A percentile compares a stretch with the other conserved stretches of the same genome.
Conservation (phyloP, 2,888 invertebrate genomes). For the Clostera curtula region DNA sequence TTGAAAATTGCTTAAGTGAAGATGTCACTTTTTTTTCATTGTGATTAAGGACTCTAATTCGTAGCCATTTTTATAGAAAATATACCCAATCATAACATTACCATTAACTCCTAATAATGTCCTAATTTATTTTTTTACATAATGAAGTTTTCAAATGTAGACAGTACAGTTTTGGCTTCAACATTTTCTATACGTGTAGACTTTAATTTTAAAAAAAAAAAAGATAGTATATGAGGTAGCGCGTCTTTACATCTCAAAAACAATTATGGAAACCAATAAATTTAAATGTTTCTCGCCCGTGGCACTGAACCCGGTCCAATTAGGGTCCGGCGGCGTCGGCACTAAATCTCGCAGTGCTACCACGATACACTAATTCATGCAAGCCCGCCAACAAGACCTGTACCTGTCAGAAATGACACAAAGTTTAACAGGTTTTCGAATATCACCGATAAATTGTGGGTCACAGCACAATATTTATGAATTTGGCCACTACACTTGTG, state of each 20-base stretch:
- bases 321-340: conserved; percentile 56
- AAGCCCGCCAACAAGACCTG: conserved; percentile 50
- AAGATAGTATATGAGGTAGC: conserved; percentile 42
- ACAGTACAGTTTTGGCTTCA: too few relatives aligned
- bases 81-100: too few relatives aligned
- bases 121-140: too few relatives aligned
- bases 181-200: background rate
- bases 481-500: too few relatives aligned
- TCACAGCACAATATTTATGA: conserved; percentile 39
- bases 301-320: conserved; percentile 67
- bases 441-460: conserved; percentile 44
- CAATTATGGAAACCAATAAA: conserved; percentile 69
- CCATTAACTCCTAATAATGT: too few relatives aligned
- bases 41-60: too few relatives aligned
- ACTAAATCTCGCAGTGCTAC: conserved; percentile 69
- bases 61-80: too few relatives aligned
- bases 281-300: conserved; percentile 61
- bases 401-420: conserved; percentile 58
- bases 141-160: too few relatives aligned
- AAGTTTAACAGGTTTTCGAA: conserved; percentile 53
- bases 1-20: too few relatives aligned
- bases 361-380: conserved; percentile 72
- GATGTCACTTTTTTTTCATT: too few relatives aligned
- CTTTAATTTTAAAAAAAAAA: conserved; percentile 15
- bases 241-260: conserved; percentile 54